Conservation (phyloP, 2,797 vertebrate genomes). For the Australoheros facetus region DNA sequence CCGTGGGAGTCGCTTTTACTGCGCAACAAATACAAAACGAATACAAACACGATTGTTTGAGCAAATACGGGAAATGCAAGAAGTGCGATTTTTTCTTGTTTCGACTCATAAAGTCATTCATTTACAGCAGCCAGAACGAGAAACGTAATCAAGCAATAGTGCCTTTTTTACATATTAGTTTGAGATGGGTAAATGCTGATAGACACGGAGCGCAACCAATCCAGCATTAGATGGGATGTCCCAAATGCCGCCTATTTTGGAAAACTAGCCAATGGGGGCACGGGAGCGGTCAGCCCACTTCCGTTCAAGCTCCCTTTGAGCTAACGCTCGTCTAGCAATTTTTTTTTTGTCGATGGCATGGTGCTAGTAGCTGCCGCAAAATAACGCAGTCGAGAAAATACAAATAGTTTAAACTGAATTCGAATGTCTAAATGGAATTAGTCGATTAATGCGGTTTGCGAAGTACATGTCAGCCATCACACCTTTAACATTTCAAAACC, state of each 20-base stretch:
- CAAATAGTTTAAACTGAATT: slow-evolving; percentile 23
- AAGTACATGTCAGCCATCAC: slow-evolving; percentile 51
- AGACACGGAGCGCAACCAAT: slow-evolving; percentile 56
- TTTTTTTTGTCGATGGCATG: slow-evolving; percentile 74
- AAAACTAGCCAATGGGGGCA: slow-evolving; percentile 48
- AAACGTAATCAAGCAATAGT: neutral
- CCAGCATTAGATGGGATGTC: neutral
- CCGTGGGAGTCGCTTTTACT: slow-evolving; percentile 69
- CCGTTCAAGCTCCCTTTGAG: slow-evolving; percentile 58
- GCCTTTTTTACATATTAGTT: slow-evolving; percentile 40
- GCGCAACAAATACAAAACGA: slow-evolving; percentile 53
- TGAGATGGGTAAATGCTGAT: slow-evolving; percentile 60
- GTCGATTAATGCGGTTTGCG: slow-evolving; percentile 29
- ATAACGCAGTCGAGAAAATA: slow-evolving; percentile 35
- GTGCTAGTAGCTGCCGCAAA: slow-evolving; percentile 60
- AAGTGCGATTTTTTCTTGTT: neutral
- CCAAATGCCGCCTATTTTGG: neutral
- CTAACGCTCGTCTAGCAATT: slow-evolving; percentile 52
- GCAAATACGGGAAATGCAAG: neutral
- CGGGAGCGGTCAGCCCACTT: slow-evolving; percentile 26
- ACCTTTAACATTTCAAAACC: slow-evolving; percentile 19
- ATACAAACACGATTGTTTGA: neutral
- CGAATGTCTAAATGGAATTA: slow-evolving; percentile 10
- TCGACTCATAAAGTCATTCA: neutral
- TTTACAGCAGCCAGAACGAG: neutral